phyloP scores from a whole-genome alignment of 2,113 vertebrate species.

The Amphilophus citrinellus region DNA sequence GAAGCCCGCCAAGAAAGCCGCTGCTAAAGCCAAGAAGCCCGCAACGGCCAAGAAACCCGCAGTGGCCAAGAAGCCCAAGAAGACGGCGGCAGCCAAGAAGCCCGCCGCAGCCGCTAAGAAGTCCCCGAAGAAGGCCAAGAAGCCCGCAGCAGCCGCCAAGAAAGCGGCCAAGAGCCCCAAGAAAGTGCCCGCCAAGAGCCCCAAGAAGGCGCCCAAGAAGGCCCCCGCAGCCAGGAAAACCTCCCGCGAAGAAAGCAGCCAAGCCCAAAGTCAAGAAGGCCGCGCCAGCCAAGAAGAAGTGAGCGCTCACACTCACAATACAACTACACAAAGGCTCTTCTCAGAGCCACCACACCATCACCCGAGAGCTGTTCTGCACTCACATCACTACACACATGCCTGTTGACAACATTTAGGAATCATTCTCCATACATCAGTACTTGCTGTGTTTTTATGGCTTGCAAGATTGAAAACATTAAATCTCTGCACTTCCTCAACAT shows the following conservation, averaged over 20 bases:
- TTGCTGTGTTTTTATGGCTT: no score
- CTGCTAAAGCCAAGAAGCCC: slow-evolving; percentile 13
- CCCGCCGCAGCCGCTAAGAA: neutral
- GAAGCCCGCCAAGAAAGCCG: slow-evolving; percentile 16
- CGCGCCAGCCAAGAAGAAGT: slow-evolving; percentile 27
- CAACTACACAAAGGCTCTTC: no score
- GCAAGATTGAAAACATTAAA: no score
- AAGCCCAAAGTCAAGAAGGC: slow-evolving; percentile 34
- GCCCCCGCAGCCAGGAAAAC: neutral
- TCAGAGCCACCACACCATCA: no score
- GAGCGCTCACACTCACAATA: neutral
- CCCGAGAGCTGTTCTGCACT: no score
- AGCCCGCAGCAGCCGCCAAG: neutral
- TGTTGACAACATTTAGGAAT: no score
- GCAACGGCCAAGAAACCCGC: slow-evolving; percentile 3
- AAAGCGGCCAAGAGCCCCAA: slow-evolving; percentile 10
- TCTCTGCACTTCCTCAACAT: no score
- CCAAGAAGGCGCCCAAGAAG: slow-evolving; percentile 18
- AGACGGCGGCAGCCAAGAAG: neutral
- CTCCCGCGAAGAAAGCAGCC: neutral
- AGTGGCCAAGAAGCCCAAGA: neutral
- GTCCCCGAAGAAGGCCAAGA: slow-evolving; percentile 23
- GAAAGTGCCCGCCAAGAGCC: neutral
- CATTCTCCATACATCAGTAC: no score
- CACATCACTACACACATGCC: no score